phyloP scores from a whole-genome alignment of 2,888 invertebrate genomes.

The Galerucella calmariensis region DNA sequence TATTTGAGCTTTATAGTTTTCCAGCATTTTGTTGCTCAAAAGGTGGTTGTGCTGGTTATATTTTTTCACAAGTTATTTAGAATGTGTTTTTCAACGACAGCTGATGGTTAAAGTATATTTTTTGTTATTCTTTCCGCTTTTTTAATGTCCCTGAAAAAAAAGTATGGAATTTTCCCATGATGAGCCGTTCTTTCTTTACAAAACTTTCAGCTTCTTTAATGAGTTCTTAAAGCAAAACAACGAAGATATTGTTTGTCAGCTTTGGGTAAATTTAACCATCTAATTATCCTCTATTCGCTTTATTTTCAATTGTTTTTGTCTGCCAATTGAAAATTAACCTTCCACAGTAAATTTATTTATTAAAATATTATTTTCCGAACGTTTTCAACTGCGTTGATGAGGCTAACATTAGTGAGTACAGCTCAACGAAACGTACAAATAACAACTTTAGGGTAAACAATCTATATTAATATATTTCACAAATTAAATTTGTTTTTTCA shows the following conservation, averaged over 20 bases:
- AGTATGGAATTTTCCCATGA: not conserved
- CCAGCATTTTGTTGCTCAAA: no score
- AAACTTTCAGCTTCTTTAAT: not conserved
- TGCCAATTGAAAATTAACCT: not conserved
- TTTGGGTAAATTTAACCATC: not conserved
- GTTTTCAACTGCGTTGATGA: no score
- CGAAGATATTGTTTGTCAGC: conserved; percentile 7
- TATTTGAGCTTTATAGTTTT: not conserved
- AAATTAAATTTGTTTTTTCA: no score
- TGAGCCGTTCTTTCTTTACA: not conserved
- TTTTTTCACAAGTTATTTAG: no score
- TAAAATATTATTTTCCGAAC: no score
- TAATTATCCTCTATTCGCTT: not conserved
- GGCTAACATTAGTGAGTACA: no score
- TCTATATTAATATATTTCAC: no score
- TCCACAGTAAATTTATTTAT: no score
- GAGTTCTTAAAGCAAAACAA: not conserved
- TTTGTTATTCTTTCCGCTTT: not conserved
- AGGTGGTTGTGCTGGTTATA: no score
- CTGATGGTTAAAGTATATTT: not conserved
- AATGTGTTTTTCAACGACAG: no score
- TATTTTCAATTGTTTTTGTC: not conserved
- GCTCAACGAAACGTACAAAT: no score
- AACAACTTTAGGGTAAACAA: no score
- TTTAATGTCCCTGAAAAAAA: not conserved